phyloP scores from a whole-genome alignment of 2,113 vertebrate genomes.

The Zosterops pallidus region DNA sequence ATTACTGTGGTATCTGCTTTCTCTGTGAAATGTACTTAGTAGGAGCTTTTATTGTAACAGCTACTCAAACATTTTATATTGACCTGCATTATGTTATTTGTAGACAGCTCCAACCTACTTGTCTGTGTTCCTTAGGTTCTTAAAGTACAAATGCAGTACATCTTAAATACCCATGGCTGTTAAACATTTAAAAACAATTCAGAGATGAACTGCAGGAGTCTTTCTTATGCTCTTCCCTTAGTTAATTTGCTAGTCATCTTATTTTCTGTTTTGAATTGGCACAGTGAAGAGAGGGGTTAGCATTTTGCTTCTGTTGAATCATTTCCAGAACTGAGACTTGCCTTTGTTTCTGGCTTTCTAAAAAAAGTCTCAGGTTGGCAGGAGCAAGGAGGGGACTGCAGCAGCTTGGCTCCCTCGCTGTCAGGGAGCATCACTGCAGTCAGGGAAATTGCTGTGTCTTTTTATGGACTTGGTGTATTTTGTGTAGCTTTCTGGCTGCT shows the following conservation, averaged over 20 bases:
- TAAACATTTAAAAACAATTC: not conserved
- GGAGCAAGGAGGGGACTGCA: slow-evolving; percentile 26
- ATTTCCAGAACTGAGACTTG: not conserved
- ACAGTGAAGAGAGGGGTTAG: not conserved
- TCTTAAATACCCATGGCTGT: not conserved
- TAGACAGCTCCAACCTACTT: slow-evolving; percentile 1
- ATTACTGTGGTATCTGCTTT: not conserved
- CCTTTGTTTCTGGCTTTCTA: not conserved
- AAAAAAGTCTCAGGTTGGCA: not conserved
- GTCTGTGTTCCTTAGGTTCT: not conserved
- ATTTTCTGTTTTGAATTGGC: not conserved
- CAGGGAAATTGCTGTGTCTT: not conserved
- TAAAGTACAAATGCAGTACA: not conserved
- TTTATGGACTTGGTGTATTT: not conserved
- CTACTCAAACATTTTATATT: not conserved
- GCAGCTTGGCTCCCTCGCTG: not conserved
- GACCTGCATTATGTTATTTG: not conserved
- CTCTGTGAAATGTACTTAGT: not conserved
- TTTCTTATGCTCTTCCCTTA: not conserved
- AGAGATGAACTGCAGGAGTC: not conserved
- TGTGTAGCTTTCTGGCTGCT: not conserved
- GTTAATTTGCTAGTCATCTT: not conserved
- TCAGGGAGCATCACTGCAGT: slow-evolving; percentile 40
- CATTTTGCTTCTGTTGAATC: not conserved
- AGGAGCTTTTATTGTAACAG: not conserved